These are phyloP conservation scores for Callospermophilus lateralis DNA, from an alignment of 2,113 vertebrate genomes.

Conservation along the genomic window DNA sequence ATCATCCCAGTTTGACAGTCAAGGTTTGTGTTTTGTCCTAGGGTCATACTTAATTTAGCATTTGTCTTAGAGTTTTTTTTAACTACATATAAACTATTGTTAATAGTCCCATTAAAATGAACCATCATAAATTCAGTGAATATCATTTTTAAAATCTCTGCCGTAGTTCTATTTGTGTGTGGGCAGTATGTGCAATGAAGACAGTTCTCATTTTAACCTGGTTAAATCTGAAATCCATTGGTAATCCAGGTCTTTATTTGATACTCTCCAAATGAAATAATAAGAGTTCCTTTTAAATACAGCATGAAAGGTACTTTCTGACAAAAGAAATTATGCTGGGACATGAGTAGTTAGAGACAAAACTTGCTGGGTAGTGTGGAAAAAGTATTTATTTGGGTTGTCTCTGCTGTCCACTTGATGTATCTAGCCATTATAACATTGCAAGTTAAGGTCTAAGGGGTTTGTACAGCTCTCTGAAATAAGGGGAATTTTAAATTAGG, in stretches of 20 bases:
- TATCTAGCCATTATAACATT: neutral
- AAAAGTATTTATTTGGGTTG: neutral
- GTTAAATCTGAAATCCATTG: neutral
- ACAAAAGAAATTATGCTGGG: neutral
- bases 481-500: neutral
- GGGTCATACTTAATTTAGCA: neutral
- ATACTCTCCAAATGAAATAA: conserved; percentile 5
- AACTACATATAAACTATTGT: neutral
- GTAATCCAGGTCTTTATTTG: neutral
- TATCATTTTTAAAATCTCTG: neutral
- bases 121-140: neutral
- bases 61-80: conserved; percentile 32
- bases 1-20: neutral
- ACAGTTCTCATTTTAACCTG: neutral
- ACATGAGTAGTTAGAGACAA: neutral
- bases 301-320: neutral
- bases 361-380: neutral
- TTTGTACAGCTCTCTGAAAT: neutral
- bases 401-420: neutral
- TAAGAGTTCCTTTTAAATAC: neutral
- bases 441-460: neutral
- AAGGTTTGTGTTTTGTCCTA: neutral
- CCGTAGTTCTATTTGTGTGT: neutral
- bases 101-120: conserved; percentile 5
- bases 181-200: neutral